Evolutionary conservation across 2,797 vertebrate genomes (phyloP), one percentile per base, ranked within the genome.

Genomic region (Momotus momota): DNA sequence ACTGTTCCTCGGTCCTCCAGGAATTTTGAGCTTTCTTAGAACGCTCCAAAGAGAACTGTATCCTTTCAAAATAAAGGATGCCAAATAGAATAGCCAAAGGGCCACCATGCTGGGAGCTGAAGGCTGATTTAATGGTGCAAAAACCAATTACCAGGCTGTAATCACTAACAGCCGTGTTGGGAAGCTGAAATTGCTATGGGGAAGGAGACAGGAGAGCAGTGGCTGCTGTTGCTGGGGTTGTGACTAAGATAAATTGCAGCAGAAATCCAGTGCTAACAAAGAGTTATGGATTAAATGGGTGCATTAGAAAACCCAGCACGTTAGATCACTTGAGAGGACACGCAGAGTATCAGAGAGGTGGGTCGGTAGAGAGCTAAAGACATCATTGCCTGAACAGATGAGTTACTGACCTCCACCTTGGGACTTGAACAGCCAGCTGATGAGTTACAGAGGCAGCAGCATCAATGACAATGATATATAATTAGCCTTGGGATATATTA

Each of bases 91-190:
- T 9, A 81, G 43, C 58, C 46, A 31, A 48, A 20, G 15, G 13
- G n/a, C 26, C 29, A 22, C 15, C 0, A 0, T 4, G 8, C 62
- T 72, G 73, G 66, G 57, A 66, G 33, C n/a, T 74, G 72, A 33
- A 27, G 46, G 54, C 61, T 90, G 54, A 86, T 86, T 94, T 81
- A 90, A 90, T 7, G 62, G 46, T 55, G 66, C 54, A 74, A 88
- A 95, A 86, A 3, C 18, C 73, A 83, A 55, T 95, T 84, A 57
- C 48, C 25, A 40, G 65, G 14, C 81, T 88, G 80, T 57, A 48
- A 88, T 90, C 60, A 48, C 73, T 71, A 81, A 73, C 0, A 1
- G 65, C 66, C 31, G 31, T 20, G 55, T 19, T 1, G 0, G 35
- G 62, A 81, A 92, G 61, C 55, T 55, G 69, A 71, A 40, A 48